Percentiles rank a stretch among this genome's conserved stretches.
phyloP scores from a whole-genome alignment of 2,113 vertebrate genomes.

The Triplophysa siluroides region DNA sequence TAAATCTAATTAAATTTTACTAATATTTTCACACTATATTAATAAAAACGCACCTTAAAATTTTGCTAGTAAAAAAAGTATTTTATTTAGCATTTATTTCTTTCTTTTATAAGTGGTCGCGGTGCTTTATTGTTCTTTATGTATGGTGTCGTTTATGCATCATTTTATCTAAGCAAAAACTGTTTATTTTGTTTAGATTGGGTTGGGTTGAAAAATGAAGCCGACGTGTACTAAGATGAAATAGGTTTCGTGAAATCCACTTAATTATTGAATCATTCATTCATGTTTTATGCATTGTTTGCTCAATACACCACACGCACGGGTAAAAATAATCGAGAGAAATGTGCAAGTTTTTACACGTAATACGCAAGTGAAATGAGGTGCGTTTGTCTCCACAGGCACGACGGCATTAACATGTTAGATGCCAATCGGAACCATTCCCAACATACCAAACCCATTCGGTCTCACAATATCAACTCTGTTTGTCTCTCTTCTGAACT shows the following conservation, averaged over 20 bases:
- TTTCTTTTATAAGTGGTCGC: too few species aligned
- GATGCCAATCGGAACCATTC: not conserved
- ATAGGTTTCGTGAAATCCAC: not conserved
- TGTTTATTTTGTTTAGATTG: too few species aligned
- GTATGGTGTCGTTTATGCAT: too few species aligned
- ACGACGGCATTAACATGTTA: slow-evolving; percentile 64
- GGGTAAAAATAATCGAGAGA: not conserved
- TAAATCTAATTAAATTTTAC: too few species aligned
- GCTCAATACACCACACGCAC: not conserved
- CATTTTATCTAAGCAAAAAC: too few species aligned
- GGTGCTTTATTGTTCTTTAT: too few species aligned
- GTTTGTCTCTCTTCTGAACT: slow-evolving; percentile 59
- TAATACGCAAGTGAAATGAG: slow-evolving; percentile 39
- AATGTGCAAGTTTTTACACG: not conserved
- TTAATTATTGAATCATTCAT: slow-evolving; percentile 6
- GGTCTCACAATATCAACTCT: not conserved
- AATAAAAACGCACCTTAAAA: too few species aligned
- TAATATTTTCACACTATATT: too few species aligned
- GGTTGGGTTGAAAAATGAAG: not conserved
- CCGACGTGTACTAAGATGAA: not conserved
- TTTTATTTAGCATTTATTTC: too few species aligned
- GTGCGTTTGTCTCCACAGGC: slow-evolving; percentile 51
- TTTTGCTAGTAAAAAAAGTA: too few species aligned
- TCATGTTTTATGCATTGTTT: slow-evolving; percentile 25
- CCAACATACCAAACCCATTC: too few species aligned